Conservation (phyloP, 2,888 invertebrate species). For the Nomada ruficornis region DNA sequence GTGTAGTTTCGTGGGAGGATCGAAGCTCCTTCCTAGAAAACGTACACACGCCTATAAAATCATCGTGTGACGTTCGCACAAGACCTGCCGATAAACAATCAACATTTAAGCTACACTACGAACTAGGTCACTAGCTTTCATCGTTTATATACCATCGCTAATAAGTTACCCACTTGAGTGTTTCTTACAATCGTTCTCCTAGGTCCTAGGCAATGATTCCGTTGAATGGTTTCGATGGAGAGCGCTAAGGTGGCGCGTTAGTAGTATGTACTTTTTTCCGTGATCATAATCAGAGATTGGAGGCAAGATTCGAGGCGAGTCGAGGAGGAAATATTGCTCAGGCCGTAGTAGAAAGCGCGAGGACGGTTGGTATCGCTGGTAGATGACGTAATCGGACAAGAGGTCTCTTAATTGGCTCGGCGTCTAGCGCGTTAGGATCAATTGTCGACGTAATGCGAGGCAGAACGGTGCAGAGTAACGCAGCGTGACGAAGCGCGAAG, state of each 20-base stretch:
- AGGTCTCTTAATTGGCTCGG: constrained; percentile 77
- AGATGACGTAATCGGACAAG: constrained; percentile 67
- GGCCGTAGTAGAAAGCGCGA: constrained; percentile 44
- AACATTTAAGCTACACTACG: too few relatives aligned
- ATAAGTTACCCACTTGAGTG: too few relatives aligned
- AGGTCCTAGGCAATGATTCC: not conserved
- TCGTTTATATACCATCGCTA: too few relatives aligned
- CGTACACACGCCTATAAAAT: not conserved
- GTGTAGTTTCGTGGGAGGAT: constrained; percentile 8
- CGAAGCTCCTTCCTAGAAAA: not conserved
- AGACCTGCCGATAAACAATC: too few relatives aligned
- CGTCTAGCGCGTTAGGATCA: constrained; percentile 78
- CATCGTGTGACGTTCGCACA: too few relatives aligned
- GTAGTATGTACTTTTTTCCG: not conserved
- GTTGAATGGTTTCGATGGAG: not conserved
- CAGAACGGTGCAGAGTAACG: constrained; percentile 51
- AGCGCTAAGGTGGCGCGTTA: too few relatives aligned
- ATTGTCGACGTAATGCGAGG: constrained; percentile 74
- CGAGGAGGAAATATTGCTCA: constrained; percentile 34
- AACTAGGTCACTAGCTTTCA: too few relatives aligned
- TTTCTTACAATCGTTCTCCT: too few relatives aligned
- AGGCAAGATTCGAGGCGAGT: constrained; percentile 15
- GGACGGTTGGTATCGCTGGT: constrained; percentile 45
- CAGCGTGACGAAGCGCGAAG: constrained; percentile 49
- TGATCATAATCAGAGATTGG: not conserved